These are phyloP conservation scores for Argyra leucocephala DNA, from an alignment of 2,888 invertebrate species.

Conservation along the genomic window DNA sequence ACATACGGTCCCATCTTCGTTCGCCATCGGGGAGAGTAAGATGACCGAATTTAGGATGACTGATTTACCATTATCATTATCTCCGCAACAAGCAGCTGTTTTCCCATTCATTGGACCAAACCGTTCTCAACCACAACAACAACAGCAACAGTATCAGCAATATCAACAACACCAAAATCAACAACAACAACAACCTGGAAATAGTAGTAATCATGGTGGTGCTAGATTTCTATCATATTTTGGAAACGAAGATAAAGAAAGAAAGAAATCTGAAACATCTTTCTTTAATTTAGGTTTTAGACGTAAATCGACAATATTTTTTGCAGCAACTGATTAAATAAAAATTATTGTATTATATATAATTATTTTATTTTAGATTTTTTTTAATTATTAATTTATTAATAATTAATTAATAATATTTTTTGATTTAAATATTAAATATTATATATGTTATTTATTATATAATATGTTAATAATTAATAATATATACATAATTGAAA, in stretches of 20 bases:
- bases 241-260: slow-evolving; percentile 39
- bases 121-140: slow-evolving; percentile 29
- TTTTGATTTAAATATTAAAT: too few relatives aligned
- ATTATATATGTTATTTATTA: background rate
- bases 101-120: background rate
- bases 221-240: slow-evolving; percentile 41
- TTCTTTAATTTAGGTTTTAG: slow-evolving; percentile 42
- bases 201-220: slow-evolving; percentile 24
- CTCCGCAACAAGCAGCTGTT: background rate
- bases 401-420: background rate
- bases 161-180: slow-evolving; percentile 28
- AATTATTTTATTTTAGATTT: background rate
- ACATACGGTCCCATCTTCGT: slow-evolving; percentile 83
- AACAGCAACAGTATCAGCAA: slow-evolving; percentile 28
- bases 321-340: slow-evolving; percentile 38
- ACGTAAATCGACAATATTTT: slow-evolving; percentile 41
- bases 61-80: slow-evolving; percentile 43
- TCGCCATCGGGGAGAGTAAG: slow-evolving; percentile 88
- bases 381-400: background rate
- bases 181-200: slow-evolving; percentile 17
- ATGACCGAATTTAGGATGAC: slow-evolving; percentile 85
- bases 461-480: background rate
- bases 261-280: slow-evolving; percentile 42
- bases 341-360: background rate
- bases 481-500: too few relatives aligned